Evolutionary conservation across 1,140 invertebrate genomes (phyloP), one percentile per base, ranked within the genome.

Genomic region (Paraescarpia echinospica): DNA sequence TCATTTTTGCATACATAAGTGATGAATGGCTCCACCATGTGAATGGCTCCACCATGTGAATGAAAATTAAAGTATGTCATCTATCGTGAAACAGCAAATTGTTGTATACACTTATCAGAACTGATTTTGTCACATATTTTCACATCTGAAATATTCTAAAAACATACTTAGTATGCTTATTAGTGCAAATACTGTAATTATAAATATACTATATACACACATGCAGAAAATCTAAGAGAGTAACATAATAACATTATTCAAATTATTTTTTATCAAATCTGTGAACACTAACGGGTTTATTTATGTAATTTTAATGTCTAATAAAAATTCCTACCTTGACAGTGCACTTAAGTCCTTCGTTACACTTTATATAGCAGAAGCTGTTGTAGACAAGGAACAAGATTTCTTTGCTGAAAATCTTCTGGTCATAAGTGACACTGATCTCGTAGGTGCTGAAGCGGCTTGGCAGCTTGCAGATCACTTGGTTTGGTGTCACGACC

Each of bases 401-500:
- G 59, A 77, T 31, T 77, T 77, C 59, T 27, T 18, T 31, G 27
- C 59, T 77, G 27, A 77, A 31, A 14, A 27, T 77, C 18, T 27
- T 18, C 59, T 2, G 8, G 59, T 77, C 59, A 4, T 77, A 77
- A 14, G 59, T 77, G 18, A 77, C 18, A 4, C 59, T 77, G 59
- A 77, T 77, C 9, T 22, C 27, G 90, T 34, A 90, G 90, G 35
- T 35, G 90, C 18, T 90, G 90, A 35, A 35, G 90, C 35, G 34
- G 34, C 18, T 22, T 34, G 90, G 90, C 90, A 90, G 90, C n/a
- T 18, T 34, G 90, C 90, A 90, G 90, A 35, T 34, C 5, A 90
- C 90, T 41, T 31, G 90, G n/a, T 90, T 90, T 9, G 90, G 35
- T 18, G 90, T 90, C 8, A 90, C 90, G 34, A 90, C 90, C 34